A percentile compares a stretch with the other conserved stretches of the same genome.
These are phyloP conservation scores for Ctenodactylus gundi DNA, from an alignment of 2,113 vertebrate species.

Conservation along the genomic window DNA sequence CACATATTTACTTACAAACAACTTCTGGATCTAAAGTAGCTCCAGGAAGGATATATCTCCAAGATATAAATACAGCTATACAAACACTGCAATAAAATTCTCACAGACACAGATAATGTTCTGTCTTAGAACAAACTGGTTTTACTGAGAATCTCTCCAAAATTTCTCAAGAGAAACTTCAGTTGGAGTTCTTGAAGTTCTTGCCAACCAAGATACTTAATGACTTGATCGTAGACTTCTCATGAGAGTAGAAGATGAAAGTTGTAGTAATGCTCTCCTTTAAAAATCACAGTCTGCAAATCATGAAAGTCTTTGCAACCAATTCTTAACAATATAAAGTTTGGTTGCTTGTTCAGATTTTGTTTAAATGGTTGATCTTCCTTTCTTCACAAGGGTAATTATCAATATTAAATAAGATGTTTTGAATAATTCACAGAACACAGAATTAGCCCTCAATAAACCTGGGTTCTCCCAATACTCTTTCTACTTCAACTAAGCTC, in stretches of 20 bases:
- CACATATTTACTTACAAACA: not conserved
- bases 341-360: not conserved
- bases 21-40: not conserved
- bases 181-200: not conserved
- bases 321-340: not conserved
- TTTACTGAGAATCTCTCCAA: not conserved
- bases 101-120: not conserved
- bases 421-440: not conserved
- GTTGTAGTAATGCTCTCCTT: too few species aligned
- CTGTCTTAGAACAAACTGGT: not conserved
- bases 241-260: too few species aligned
- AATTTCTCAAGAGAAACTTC: too few species aligned
- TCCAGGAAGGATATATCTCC: not conserved
- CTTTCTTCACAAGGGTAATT: not conserved
- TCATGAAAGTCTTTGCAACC: not conserved
- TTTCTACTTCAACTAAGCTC: not conserved
- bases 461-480: not conserved
- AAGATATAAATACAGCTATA: not conserved
- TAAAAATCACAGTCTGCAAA: not conserved
- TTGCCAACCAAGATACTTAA: not conserved
- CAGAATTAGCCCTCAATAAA: not conserved
- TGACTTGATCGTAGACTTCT: not conserved
- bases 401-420: not conserved
- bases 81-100: not conserved
- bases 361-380: not conserved